Evolutionary conservation across 2,888 invertebrate genomes (phyloP), one percentile per base, ranked within the genome.

Genomic region (Anorthoa munda): DNA sequence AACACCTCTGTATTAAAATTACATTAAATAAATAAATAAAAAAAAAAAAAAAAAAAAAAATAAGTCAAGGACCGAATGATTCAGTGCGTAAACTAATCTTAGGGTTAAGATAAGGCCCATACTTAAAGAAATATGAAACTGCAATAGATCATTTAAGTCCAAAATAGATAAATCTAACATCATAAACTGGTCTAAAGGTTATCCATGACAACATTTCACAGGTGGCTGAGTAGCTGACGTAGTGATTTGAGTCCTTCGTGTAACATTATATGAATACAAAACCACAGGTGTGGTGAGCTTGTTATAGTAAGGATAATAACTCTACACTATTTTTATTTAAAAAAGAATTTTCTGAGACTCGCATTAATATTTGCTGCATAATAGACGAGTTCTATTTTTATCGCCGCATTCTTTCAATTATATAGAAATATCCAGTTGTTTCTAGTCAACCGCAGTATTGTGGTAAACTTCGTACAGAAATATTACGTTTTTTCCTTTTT

Each of bases 231-330:
- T 65, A 61, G 75, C 76, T 81, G 81, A 79, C 61, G 75, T 39
- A 67, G 78, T 58, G 71, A 60, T 72, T 63, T 60, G 66, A 72
- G 77, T 81, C 68, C 78, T 82, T 55, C 74, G 21, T 39, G 85
- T 79, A 87, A 85, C 26, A 21, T 60, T 58, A 86, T 59, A 75
- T 51, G 66, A 18, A 2, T 4, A 17, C 15, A 45, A 18, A 72
- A 87, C 86, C 86, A 55, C 86, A 87, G 75, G 72, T 85, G 85
- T 18, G 74, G 66, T 45, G 58, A 55, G 45, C 56, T 74, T 80
- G 61, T 70, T 50, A 12, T 53, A 13, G 18, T 46, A 60, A 53
- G 39, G 58, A 56, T 58, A 51, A 7, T 21, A 21, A n/a, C 18
- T 26, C 21, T 21, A 50, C 2, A 59, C 11, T 51, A 31, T 58